Percentiles rank a stretch among this genome's conserved stretches.
Evolutionary conservation across 2,113 vertebrate genomes (phyloP).

Genomic region (Channa argus): DNA sequence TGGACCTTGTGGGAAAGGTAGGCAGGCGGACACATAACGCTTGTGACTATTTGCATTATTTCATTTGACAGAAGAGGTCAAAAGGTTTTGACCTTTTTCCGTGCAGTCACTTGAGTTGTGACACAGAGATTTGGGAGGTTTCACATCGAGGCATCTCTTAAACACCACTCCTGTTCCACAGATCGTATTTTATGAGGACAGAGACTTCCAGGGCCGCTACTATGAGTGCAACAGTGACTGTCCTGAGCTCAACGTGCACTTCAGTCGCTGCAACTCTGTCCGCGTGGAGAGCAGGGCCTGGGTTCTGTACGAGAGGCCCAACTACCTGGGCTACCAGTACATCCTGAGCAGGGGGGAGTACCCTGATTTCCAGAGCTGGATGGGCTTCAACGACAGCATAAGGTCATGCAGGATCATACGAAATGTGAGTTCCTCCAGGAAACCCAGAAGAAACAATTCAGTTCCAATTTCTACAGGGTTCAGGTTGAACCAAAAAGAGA

Average conservation of each 20-base stretch:
- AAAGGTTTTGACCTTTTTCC: neutral
- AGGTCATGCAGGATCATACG: conserved; percentile 49
- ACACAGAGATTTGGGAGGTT: no score
- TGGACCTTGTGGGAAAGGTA: conserved; percentile 68
- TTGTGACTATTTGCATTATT: neutral
- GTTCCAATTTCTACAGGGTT: no score
- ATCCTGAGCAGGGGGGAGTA: conserved; percentile 66
- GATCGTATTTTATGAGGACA: conserved; percentile 78
- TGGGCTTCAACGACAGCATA: conserved; percentile 60
- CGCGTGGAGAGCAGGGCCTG: conserved; percentile 71
- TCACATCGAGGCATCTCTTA: no score
- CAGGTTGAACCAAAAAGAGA: no score
- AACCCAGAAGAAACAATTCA: no score
- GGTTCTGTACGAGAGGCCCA: conserved; percentile 68
- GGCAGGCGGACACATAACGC: neutral
- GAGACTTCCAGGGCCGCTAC: conserved; percentile 70
- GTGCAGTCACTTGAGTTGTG: neutral
- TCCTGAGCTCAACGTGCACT: conserved; percentile 57
- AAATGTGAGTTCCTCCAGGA: conserved; percentile 29
- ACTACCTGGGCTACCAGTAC: conserved; percentile 68
- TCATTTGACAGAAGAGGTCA: neutral
- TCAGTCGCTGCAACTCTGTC: conserved; percentile 69
- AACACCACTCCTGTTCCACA: conserved; percentile 10
- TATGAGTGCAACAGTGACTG: conserved; percentile 72
- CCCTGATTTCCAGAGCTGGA: conserved; percentile 64